Percentiles rank a stretch among this genome's conserved stretches.
Evolutionary conservation across 1,140 invertebrate genomes (phyloP).

Genomic region (Pachyrhynchus sulphureomaculatus): DNA sequence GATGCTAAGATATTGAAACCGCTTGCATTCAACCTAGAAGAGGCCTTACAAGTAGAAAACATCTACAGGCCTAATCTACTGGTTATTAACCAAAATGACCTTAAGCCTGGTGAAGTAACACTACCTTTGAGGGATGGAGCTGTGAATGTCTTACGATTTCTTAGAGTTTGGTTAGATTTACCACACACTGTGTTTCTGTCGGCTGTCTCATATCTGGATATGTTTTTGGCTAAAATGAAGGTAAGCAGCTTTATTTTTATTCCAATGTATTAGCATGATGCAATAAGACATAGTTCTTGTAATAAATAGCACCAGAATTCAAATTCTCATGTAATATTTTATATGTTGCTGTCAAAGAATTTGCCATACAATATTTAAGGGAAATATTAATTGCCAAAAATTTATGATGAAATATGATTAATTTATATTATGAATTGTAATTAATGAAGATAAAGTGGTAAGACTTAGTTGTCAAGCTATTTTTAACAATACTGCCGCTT

Average conservation of each 20-base stretch:
- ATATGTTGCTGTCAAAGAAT: too few species aligned
- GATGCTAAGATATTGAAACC: conserved; percentile 38
- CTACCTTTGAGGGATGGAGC: conserved; percentile 31
- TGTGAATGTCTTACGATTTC: conserved; percentile 34
- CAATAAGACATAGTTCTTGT: too few species aligned
- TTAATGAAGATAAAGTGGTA: too few species aligned
- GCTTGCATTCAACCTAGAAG: conserved; percentile 36
- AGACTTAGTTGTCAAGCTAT: too few species aligned
- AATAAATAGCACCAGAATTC: too few species aligned
- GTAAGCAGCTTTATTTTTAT: conserved; percentile 17
- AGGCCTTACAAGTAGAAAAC: conserved; percentile 33
- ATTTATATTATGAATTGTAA: too few species aligned
- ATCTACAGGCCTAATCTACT: conserved; percentile 33
- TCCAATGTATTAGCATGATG: background rate
- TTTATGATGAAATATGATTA: too few species aligned
- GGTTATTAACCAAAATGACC: conserved; percentile 29
- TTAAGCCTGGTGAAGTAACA: conserved; percentile 37
- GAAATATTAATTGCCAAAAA: too few species aligned
- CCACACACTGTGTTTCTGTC: conserved; percentile 35
- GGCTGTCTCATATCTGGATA: conserved; percentile 36
- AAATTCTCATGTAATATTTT: too few species aligned
- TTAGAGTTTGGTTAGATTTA: conserved; percentile 38
- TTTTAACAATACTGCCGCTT: too few species aligned
- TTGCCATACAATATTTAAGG: too few species aligned
- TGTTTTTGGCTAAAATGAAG: conserved; percentile 37